Evolutionary conservation across 1,140 invertebrate genomes (phyloP).

Genomic region (Linepithema humile): DNA sequence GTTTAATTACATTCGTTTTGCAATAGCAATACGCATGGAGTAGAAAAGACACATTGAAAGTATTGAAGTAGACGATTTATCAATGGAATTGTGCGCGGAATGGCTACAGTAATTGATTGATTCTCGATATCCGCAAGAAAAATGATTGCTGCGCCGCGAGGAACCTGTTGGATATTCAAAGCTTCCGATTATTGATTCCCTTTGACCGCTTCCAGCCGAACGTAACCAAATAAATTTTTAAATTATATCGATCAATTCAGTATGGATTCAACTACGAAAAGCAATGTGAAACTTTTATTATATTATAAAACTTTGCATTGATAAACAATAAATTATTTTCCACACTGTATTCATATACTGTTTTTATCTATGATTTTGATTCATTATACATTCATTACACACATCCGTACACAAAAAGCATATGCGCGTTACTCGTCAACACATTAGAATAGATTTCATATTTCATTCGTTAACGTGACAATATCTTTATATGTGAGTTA

Average conservation of each 20-base stretch:
- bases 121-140: constrained; percentile 54
- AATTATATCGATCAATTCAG: constrained; percentile 22
- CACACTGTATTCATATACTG: neutral
- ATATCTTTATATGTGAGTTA: neutral
- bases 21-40: neutral
- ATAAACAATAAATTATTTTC: neutral
- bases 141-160: constrained; percentile 36
- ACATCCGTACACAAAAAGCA: neutral
- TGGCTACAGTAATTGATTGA: constrained; percentile 44
- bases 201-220: constrained; percentile 20
- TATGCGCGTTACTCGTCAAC: neutral
- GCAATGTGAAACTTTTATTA: neutral
- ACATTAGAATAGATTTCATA: neutral
- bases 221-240: constrained; percentile 26
- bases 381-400: too few relatives aligned
- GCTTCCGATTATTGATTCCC: constrained; percentile 46
- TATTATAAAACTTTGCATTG: neutral
- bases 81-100: constrained; percentile 37
- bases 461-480: neutral
- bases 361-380: neutral
- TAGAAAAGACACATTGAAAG: neutral
- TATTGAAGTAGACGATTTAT: constrained; percentile 34
- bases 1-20: constrained; percentile 16
- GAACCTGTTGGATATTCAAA: constrained; percentile 51
- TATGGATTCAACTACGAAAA: neutral